Evolutionary conservation across 2,113 vertebrate genomes (phyloP).

Genomic region (Condylura cristata): DNA sequence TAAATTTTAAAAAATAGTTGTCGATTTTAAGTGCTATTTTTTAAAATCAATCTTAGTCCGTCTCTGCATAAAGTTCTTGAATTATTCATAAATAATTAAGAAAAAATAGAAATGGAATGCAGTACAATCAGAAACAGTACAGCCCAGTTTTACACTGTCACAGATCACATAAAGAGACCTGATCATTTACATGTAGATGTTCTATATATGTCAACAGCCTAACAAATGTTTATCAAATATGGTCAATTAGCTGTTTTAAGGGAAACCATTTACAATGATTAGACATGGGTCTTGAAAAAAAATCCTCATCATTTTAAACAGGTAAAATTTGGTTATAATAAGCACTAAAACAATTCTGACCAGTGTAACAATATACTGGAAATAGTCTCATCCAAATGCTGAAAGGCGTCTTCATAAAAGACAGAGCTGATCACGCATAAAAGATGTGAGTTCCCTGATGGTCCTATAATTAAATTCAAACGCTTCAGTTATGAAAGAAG

Average conservation of each 20-base stretch:
- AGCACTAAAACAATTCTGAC: background rate
- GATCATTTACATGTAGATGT: background rate
- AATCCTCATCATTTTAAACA: conserved; percentile 10
- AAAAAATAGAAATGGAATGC: background rate
- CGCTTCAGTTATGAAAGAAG: background rate
- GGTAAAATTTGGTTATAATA: conserved; percentile 5
- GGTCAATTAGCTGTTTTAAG: background rate
- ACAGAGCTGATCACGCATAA: background rate
- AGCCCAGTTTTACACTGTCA: background rate
- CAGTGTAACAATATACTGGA: background rate
- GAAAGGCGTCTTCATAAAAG: background rate
- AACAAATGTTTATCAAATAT: conserved; percentile 4
- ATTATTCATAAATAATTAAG: background rate
- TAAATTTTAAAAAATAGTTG: background rate
- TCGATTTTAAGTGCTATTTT: background rate
- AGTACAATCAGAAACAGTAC: background rate
- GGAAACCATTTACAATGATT: background rate
- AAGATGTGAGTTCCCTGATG: background rate
- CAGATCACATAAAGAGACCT: background rate
- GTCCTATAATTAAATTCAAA: background rate
- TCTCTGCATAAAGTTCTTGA: conserved; percentile 2
- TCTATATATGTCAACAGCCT: background rate
- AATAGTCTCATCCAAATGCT: conserved; percentile 7
- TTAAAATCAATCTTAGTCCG: background rate
- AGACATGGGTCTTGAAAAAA: background rate